phyloP scores from a whole-genome alignment of 2,797 vertebrate species.

The Tiaroga cobitis region DNA sequence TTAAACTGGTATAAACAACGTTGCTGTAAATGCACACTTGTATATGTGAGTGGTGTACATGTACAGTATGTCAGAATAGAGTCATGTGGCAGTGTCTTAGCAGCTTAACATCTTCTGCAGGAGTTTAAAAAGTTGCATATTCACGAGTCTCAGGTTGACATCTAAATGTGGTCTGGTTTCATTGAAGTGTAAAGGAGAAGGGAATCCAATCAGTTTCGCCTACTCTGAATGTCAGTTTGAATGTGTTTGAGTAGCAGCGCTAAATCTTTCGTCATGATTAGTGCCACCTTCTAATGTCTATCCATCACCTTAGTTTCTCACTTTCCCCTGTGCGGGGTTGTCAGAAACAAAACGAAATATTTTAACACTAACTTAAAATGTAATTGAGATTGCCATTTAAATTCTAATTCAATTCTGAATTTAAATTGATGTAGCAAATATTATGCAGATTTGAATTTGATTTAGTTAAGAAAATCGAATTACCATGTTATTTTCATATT shows the following conservation, averaged over 20 bases:
- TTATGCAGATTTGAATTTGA: not conserved
- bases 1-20: slow-evolving; percentile 54
- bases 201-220: slow-evolving; percentile 30
- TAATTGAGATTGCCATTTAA: not conserved
- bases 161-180: slow-evolving; percentile 3
- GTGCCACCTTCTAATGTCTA: not conserved
- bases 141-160: not conserved
- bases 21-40: slow-evolving; percentile 38
- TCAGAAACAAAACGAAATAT: not conserved
- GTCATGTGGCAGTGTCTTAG: slow-evolving; percentile 19
- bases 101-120: slow-evolving; percentile 32
- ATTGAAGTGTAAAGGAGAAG: slow-evolving; percentile 15
- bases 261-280: slow-evolving; percentile 28
- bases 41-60: slow-evolving; percentile 38
- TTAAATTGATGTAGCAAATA: not conserved
- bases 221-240: slow-evolving; percentile 17
- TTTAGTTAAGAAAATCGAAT: not conserved
- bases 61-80: slow-evolving; percentile 30
- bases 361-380: not conserved
- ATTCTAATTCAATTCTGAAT: not conserved
- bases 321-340: not conserved
- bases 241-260: slow-evolving; percentile 22
- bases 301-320: slow-evolving; percentile 4
- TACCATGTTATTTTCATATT: not conserved
- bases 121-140: not conserved